Base-by-base conservation (phyloP, 1,140 invertebrate genomes). In the Tenebrio molitor region DNA sequence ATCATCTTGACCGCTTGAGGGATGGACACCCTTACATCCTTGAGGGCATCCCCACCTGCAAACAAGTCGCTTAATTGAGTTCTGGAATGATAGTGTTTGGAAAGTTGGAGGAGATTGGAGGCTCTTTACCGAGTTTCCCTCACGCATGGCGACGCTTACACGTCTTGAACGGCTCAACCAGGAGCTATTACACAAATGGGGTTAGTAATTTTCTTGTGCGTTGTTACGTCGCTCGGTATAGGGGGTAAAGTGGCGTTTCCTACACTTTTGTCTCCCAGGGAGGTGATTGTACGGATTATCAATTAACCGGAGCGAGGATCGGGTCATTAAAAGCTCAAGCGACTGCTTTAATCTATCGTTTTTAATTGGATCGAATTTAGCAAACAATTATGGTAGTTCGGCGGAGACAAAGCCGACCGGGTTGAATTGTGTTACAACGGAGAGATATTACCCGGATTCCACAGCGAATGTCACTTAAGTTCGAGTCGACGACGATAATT, bases 1-100 rank as follows among this genome's bases (percentile, higher is more conserved):
- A 91, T 91, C 33, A 89, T 89, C 73, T 89, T 86, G 16, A 93
- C 92, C 23, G 91, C 91, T 33, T 86, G 82, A 1, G 92, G 92
- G 5, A 92, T 90, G 21, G 87, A 89, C 79, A 93, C 91, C 74
- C 87, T 87, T 53, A 94, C 84, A 76, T 92, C 90, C 75, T 88
- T 88, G 21, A 94, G 83, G 4, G 90, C 87, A 36, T 84, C 84
- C 15, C 86, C 85, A 81, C 88, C 90, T 91, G 85, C 1, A 83
- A 84, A 33, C 69, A 69, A 50, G 12, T 68, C 33, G 29, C 12
- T 53, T 53, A 53, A 53, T 53, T 23, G 46, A 53, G 46, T 53
- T 53, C 23, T 53, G 46, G 23, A 53, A 53, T 23, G 46, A 53
- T 53, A 23, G 46, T 23, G 46, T 53, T 53, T 21, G 36, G 7